A percentile compares a stretch with the other conserved stretches of the same genome.
These are phyloP conservation scores for Orchestia grillus DNA, from an alignment of 1,140 invertebrate species.

Conservation along the genomic window DNA sequence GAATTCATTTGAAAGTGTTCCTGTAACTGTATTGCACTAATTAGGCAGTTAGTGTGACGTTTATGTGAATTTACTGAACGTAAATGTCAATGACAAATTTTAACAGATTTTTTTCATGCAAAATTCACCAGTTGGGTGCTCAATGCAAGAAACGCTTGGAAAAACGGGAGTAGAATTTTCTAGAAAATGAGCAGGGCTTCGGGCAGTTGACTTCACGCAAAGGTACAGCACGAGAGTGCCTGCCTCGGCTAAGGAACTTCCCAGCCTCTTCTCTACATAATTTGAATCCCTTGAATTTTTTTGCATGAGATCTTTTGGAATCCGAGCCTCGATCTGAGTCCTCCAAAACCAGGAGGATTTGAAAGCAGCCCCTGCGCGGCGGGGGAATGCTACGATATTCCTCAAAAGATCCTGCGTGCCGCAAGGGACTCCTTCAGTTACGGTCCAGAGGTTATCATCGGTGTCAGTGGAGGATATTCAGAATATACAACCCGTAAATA, in stretches of 20 bases:
- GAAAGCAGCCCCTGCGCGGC: not conserved
- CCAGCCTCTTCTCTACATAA: not conserved
- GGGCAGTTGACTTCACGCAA: not conserved
- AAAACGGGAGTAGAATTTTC: no score
- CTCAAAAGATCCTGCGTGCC: not conserved
- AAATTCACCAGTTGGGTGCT: no score
- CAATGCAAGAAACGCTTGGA: no score
- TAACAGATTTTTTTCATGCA: no score
- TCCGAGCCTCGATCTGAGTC: not conserved
- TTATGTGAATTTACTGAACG: no score
- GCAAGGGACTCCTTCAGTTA: not conserved
- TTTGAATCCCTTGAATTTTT: not conserved
- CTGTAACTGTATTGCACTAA: no score
- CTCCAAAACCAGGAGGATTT: not conserved
- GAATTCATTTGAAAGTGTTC: no score
- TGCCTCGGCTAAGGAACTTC: not conserved
- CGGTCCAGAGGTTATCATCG: not conserved
- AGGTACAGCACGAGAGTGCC: not conserved
- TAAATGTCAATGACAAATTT: no score
- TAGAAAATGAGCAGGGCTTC: no score
- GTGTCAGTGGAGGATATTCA: no score
- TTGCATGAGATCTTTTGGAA: not conserved
- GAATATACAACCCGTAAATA: no score
- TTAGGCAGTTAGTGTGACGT: no score
- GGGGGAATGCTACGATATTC: not conserved